phyloP scores from a whole-genome alignment of 1,140 invertebrate genomes.

The Bombus soroeensis region DNA sequence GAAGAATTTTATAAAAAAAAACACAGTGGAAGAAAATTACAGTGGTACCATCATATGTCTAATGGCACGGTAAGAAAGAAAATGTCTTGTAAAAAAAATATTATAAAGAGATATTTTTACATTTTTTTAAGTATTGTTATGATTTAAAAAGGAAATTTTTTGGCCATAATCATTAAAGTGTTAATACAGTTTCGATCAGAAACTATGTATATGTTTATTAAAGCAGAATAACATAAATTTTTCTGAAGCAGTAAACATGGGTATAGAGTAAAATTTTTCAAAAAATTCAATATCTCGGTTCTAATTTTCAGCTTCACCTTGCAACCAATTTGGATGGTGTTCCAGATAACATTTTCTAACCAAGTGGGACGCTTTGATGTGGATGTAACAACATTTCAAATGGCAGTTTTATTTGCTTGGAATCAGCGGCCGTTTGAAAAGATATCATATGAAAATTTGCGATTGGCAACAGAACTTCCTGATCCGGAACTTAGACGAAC shows the following conservation, averaged over 20 bases:
- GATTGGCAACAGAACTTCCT: conserved; percentile 97
- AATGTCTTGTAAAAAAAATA: conserved; percentile 26
- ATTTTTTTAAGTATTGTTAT: not conserved
- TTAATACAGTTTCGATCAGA: conserved; percentile 2
- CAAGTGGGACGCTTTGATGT: conserved; percentile 97
- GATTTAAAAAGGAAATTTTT: not conserved
- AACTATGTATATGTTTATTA: conserved; percentile 8
- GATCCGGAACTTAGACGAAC: conserved; percentile 97
- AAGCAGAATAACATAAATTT: conserved; percentile 26
- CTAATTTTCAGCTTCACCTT: conserved; percentile 57
- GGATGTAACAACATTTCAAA: conserved; percentile 99
- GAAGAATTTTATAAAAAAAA: conserved; percentile 98
- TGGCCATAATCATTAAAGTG: not conserved
- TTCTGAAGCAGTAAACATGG: conserved; percentile 39
- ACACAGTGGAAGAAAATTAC: conserved; percentile 98
- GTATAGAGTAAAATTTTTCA: conserved; percentile 37
- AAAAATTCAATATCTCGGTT: conserved; percentile 46
- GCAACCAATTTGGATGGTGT: conserved; percentile 62
- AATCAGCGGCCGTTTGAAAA: conserved; percentile 96
- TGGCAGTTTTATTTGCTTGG: conserved; percentile 99
- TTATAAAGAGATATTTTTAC: conserved; percentile 27
- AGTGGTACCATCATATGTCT: conserved; percentile 99
- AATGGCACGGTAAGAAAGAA: conserved; percentile 91
- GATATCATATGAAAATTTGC: conserved; percentile 97
- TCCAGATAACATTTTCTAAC: conserved; percentile 96